A percentile compares a stretch with the other conserved stretches of the same genome.
Conservation (phyloP, 2,888 invertebrate species). For the Parnassius mnemosyne region DNA sequence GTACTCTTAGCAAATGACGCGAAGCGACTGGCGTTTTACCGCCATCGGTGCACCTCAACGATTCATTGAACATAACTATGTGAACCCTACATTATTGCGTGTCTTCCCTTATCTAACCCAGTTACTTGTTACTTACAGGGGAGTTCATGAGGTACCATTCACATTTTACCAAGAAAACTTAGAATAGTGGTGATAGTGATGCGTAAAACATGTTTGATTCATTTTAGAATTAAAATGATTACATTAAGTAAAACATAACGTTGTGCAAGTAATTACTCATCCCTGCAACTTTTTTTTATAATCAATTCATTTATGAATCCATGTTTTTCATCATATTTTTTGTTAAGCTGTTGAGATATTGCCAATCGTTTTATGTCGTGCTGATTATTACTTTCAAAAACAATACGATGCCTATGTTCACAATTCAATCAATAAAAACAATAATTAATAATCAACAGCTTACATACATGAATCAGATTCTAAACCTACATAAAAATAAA, state of each 20-base stretch:
- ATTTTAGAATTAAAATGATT: slow-evolving; percentile 32
- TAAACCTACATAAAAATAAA: too few relatives aligned
- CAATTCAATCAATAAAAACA: too few relatives aligned
- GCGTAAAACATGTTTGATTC: slow-evolving; percentile 50
- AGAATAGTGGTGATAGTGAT: slow-evolving; percentile 49
- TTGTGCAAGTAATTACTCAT: background rate
- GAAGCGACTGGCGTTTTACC: slow-evolving; percentile 57
- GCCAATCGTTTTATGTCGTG: too few relatives aligned
- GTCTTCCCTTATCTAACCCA: slow-evolving; percentile 42
- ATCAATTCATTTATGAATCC: too few relatives aligned
- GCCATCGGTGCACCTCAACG: slow-evolving; percentile 58
- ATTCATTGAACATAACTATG: slow-evolving; percentile 46
- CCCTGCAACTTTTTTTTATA: too few relatives aligned
- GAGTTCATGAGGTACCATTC: slow-evolving; percentile 41
- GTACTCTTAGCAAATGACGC: slow-evolving; percentile 54
- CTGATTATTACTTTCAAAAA: too few relatives aligned
- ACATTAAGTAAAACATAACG: slow-evolving; percentile 18
- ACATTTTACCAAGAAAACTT: slow-evolving; percentile 42
- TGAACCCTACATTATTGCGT: slow-evolving; percentile 40
- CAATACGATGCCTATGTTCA: too few relatives aligned
- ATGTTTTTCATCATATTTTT: too few relatives aligned
- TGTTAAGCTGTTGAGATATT: too few relatives aligned
- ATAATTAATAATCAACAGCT: too few relatives aligned
- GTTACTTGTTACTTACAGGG: slow-evolving; percentile 28
- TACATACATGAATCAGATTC: too few relatives aligned